phyloP scores from a whole-genome alignment of 2,113 vertebrate genomes.

The Muscicapa adusta region DNA sequence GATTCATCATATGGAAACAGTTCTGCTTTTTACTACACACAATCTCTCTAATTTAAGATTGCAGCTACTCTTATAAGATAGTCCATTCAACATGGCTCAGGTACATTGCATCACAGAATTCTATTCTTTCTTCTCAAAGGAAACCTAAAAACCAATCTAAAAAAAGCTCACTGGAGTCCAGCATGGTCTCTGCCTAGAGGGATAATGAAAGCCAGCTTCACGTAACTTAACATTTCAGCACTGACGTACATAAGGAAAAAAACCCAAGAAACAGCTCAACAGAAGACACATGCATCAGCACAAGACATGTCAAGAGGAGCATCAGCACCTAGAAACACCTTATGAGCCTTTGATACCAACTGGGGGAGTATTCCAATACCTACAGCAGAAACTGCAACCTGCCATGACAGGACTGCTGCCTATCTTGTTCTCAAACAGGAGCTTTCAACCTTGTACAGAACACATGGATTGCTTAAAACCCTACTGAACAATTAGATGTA shows the following conservation, averaged over 20 bases:
- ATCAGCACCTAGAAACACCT: background rate
- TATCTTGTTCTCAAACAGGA: background rate
- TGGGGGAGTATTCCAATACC: background rate
- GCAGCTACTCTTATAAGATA: background rate
- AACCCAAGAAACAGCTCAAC: background rate
- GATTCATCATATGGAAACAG: background rate
- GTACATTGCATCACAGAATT: background rate
- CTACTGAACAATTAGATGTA: background rate
- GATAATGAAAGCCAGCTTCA: background rate
- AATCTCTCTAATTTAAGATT: background rate
- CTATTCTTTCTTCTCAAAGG: background rate
- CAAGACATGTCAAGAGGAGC: background rate
- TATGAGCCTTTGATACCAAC: background rate
- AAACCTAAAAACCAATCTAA: background rate
- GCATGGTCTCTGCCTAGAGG: background rate
- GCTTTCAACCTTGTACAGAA: rapidly evolving
- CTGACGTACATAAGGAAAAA: background rate
- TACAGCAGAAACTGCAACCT: background rate
- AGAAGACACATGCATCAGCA: background rate
- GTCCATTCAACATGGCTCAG: background rate
- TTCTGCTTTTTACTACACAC: background rate
- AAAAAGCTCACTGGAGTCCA: background rate
- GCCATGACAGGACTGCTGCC: background rate
- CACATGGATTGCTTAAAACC: background rate
- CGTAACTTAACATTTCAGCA: background rate